Evolutionary conservation across 2,113 vertebrate species (phyloP), one percentile per base, ranked within the genome.

Genomic region (Takifugu flavidus): DNA sequence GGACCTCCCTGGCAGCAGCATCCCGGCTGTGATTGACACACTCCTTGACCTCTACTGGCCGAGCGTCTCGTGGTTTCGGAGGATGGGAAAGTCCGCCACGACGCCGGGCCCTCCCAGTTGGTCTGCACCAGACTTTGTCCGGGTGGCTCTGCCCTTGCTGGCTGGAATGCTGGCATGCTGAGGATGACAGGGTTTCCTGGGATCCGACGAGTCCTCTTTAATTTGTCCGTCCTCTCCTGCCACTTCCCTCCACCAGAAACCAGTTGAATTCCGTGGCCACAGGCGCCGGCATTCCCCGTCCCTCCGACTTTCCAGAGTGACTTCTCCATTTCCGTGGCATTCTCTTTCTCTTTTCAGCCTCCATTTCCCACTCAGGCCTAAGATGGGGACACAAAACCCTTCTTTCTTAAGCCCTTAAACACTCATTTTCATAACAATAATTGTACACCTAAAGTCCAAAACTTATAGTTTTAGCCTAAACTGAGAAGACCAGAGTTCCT

Each of bases 211-310:
- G 73, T 71, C 72, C 74, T 88, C 88, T 89, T 78, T 90, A 88
- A 90, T 90, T 89, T 90, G 82, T 82, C 82, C 78, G 81, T 83
- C 71, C 72, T 79, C 62, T 80, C 60, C 75, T 86, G 82, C 87
- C 83, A 88, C 86, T 87, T 87, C 84, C 47, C 86, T 74, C 79
- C 79, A 88, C 87, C 86, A 88, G 78, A 90, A 87, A 87, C 84
- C 82, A 80, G 80, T 82, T 83, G 66, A 86, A 90, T 84, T 79
- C 61, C 65, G 74, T 72, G 75, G 82, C 83, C 80, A 69, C 74
- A 60, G 70, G 53, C 82, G 53, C 84, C 80, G 85, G 84, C 80
- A 80, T 84, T 87, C 78, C 86, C 82, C 86, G 80, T 77, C 76
- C 65, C 56, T 74, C 63, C 59, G 34, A 53, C 43, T 68, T 74